A percentile compares a stretch with the other conserved stretches of the same genome.
phyloP scores from a whole-genome alignment of 2,797 vertebrate genomes.

The Simalia tracyae region DNA sequence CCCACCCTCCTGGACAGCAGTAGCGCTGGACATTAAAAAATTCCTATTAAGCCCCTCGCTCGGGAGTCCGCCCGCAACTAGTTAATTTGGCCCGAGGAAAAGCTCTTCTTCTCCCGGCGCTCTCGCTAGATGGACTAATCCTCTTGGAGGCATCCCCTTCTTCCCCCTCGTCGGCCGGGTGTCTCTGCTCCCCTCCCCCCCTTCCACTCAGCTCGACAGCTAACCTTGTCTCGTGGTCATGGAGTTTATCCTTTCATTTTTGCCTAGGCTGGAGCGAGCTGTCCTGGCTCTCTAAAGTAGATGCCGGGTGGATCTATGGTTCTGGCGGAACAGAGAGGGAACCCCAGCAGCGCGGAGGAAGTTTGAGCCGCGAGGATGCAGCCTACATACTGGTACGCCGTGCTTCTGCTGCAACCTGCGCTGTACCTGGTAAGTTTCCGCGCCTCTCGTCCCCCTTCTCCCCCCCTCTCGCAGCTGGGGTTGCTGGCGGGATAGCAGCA shows the following conservation, averaged over 20 bases:
- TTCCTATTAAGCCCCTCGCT: conserved; percentile 46
- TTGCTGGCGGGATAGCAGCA: neutral
- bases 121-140: conserved; percentile 80
- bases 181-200: conserved; percentile 43
- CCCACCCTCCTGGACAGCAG: conserved; percentile 30
- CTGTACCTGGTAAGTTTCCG: conserved; percentile 89
- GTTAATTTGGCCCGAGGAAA: conserved; percentile 71
- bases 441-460: neutral
- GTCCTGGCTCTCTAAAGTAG: conserved; percentile 81
- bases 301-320: conserved; percentile 94
- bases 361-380: conserved; percentile 93
- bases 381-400: conserved; percentile 88
- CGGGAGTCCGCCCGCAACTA: conserved; percentile 52
- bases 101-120: conserved; percentile 32
- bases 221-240: conserved; percentile 83
- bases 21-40: conserved; percentile 17
- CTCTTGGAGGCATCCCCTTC: conserved; percentile 61
- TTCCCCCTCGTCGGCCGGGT: conserved; percentile 21
- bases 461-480: neutral
- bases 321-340: conserved; percentile 81
- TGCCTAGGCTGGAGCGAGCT: conserved; percentile 83
- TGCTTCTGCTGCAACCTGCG: conserved; percentile 88
- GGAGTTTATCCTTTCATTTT: conserved; percentile 84
- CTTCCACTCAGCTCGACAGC: conserved; percentile 69
- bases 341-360: conserved; percentile 84